A percentile compares a stretch with the other conserved stretches of the same genome.
These are phyloP conservation scores for Procavia capensis DNA, from an alignment of 2,113 vertebrate genomes.

Conservation along the genomic window DNA sequence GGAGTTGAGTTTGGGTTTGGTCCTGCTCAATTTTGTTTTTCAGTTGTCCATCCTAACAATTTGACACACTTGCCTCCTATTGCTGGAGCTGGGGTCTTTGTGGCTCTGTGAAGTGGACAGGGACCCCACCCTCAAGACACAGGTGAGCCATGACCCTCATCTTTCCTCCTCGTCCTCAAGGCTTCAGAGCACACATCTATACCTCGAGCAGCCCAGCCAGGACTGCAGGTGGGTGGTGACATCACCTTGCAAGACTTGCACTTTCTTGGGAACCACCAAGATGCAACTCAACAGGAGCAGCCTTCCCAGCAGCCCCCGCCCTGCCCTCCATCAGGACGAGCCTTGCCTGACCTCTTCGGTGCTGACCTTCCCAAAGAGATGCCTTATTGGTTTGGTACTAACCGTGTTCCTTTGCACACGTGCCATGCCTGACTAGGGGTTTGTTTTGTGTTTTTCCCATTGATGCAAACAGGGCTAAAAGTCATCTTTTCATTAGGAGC, in stretches of 20 bases:
- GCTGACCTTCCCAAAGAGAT: slow-evolving; percentile 92
- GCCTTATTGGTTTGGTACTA: slow-evolving; percentile 95
- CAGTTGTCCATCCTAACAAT: slow-evolving; percentile 53
- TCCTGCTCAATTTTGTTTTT: slow-evolving; percentile 64
- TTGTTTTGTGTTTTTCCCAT: slow-evolving; percentile 81
- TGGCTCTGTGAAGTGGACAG: slow-evolving; percentile 4
- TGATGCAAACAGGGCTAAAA: slow-evolving; percentile 88
- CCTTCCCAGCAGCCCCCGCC: slow-evolving; percentile 75
- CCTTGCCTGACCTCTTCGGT: slow-evolving; percentile 88
- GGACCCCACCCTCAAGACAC: slow-evolving; percentile 22
- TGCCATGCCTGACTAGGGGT: slow-evolving; percentile 82
- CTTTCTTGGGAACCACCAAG: slow-evolving; percentile 67
- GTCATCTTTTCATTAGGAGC: slow-evolving; percentile 84
- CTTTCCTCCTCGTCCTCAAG: slow-evolving; percentile 76
- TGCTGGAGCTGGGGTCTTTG: neutral
- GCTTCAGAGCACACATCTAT: slow-evolving; percentile 56
- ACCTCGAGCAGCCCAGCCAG: slow-evolving; percentile 74
- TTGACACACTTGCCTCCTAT: neutral
- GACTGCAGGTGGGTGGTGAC: slow-evolving; percentile 65
- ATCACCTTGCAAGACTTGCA: slow-evolving; percentile 83
- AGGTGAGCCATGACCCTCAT: slow-evolving; percentile 75
- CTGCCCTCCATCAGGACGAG: slow-evolving; percentile 62
- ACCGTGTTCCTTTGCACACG: slow-evolving; percentile 84
- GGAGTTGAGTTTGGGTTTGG: slow-evolving; percentile 58
- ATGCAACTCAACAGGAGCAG: slow-evolving; percentile 16